Conservation (phyloP, 2,888 invertebrate species). For the Callyntrura guangdongensis region DNA sequence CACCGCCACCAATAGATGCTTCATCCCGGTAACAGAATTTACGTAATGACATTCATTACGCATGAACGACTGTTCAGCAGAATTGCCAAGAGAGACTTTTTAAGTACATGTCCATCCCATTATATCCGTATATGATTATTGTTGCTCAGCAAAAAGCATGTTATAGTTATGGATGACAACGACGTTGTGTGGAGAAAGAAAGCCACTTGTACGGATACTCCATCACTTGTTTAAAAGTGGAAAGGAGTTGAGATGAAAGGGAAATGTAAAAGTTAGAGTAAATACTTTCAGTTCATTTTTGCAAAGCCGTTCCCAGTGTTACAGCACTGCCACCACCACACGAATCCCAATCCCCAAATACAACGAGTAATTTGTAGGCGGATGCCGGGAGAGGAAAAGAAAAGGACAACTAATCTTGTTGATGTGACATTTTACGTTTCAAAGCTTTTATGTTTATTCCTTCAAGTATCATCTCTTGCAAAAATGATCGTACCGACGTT, state of each 20-base stretch:
- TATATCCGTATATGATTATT: slow-evolving; percentile 8
- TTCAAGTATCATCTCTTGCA: too few species aligned
- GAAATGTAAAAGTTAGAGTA: background rate
- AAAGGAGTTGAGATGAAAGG: background rate
- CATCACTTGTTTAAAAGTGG: too few species aligned
- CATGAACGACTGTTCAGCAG: slow-evolving; percentile 20
- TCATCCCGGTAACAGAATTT: background rate
- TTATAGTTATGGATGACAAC: background rate
- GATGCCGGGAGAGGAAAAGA: background rate
- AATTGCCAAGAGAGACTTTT: slow-evolving; percentile 25
- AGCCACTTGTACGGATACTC: too few species aligned
- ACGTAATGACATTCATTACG: slow-evolving; percentile 35
- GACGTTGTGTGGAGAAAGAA: too few species aligned
- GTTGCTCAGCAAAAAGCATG: background rate
- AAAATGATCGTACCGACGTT: too few species aligned
- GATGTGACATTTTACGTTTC: too few species aligned
- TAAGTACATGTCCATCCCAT: slow-evolving; percentile 26
- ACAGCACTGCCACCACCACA: too few species aligned
- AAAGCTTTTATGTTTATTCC: too few species aligned
- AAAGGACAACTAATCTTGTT: background rate
- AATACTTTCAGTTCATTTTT: background rate
- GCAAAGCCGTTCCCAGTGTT: background rate
- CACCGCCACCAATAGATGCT: too few species aligned
- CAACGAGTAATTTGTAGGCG: background rate
- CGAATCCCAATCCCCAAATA: background rate